Percentiles rank a stretch among this genome's conserved stretches.
These are phyloP conservation scores for Hemicentrotus pulcherrimus DNA, from an alignment of 35 echinoderm and acorn worm species.

Conservation along the genomic window DNA sequence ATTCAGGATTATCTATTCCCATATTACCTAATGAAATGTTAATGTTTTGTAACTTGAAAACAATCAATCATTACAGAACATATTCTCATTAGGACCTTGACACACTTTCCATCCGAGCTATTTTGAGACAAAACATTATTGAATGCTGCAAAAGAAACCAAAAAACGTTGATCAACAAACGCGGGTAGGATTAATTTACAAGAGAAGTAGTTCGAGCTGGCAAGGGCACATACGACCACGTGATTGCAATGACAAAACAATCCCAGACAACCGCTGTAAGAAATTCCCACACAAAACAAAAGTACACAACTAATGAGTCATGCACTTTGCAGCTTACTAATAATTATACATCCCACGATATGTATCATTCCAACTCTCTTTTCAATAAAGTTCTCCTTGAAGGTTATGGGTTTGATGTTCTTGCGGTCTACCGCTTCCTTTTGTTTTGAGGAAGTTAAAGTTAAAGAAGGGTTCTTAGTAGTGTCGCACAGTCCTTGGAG, in stretches of 20 bases:
- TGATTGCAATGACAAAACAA: background rate
- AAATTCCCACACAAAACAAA: background rate
- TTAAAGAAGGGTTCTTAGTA: background rate
- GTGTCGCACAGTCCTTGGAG: background rate
- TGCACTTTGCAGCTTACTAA: background rate
- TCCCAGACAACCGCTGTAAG: background rate
- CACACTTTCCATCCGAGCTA: background rate
- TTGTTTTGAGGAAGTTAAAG: background rate
- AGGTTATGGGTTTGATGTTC: background rate
- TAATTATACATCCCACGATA: no score
- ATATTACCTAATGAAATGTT: no score
- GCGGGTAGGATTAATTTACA: background rate
- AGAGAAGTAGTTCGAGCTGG: background rate
- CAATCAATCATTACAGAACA: background rate
- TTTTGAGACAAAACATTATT: background rate
- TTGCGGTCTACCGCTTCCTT: background rate
- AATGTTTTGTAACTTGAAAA: no score
- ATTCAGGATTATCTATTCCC: no score
- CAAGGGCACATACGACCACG: background rate
- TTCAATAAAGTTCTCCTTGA: background rate
- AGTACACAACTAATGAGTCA: background rate
- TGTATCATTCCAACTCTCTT: background rate
- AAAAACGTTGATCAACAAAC: background rate
- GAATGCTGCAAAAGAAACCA: background rate
- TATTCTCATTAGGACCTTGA: background rate